Percentiles rank a stretch among this genome's conserved stretches.
Conservation (phyloP, 1,140 invertebrate genomes). For the Diuraphis noxia region DNA sequence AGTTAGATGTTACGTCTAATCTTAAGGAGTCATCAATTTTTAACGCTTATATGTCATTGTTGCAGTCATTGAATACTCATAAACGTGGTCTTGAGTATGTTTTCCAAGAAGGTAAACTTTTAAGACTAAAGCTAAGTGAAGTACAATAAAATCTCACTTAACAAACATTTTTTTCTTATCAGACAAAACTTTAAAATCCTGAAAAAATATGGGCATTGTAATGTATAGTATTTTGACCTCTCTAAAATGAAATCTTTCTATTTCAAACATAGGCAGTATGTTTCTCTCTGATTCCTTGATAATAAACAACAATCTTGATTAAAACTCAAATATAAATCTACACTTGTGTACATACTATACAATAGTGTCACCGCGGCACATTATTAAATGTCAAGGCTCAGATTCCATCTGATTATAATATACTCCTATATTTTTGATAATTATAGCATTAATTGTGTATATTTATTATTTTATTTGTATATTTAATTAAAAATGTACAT, state of each 20-base stretch:
- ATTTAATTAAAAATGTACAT: no score
- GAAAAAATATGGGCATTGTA: neutral
- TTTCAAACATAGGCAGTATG: neutral
- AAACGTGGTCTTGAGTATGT: conserved; percentile 11
- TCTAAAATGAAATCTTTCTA: neutral
- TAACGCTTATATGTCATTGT: conserved; percentile 2
- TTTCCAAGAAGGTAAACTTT: conserved; percentile 8
- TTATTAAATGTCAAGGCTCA: neutral
- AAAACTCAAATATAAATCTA: no score
- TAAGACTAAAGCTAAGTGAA: neutral
- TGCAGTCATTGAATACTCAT: conserved; percentile 6
- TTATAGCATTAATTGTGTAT: neutral
- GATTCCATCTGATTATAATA: neutral
- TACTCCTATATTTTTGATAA: neutral
- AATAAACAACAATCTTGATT: no score
- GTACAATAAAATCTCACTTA: neutral
- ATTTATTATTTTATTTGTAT: neutral
- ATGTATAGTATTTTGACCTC: neutral
- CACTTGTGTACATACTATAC: neutral
- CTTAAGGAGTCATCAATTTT: conserved; percentile 36
- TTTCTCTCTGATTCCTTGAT: no score
- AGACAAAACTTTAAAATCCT: neutral
- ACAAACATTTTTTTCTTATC: neutral
- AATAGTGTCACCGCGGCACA: neutral
- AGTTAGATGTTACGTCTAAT: neutral